phyloP scores from a whole-genome alignment of 2,888 invertebrate species.

The Eurytoma californica region DNA sequence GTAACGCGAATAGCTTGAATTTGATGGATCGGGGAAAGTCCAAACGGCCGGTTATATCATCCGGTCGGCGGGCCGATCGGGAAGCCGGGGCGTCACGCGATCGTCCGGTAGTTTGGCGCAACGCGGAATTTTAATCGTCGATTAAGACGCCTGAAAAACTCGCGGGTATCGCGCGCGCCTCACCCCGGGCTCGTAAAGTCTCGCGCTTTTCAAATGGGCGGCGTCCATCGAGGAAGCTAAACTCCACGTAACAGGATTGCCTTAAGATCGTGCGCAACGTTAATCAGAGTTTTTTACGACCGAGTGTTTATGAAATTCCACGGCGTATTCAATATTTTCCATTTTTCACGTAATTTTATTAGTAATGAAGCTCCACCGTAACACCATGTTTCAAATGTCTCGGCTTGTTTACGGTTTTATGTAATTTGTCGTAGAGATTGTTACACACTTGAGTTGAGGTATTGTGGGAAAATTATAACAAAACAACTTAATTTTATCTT shows the following conservation, averaged over 20 bases:
- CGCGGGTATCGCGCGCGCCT: neutral
- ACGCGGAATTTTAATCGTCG: neutral
- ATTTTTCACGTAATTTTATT: too few relatives aligned
- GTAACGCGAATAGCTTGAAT: conserved; percentile 55
- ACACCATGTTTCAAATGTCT: too few relatives aligned
- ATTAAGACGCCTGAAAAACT: conserved; percentile 14
- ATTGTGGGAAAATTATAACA: too few relatives aligned
- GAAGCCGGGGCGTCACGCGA: conserved; percentile 42
- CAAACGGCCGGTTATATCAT: conserved; percentile 60
- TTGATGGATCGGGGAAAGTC: conserved; percentile 68
- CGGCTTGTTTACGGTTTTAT: conserved; percentile 14
- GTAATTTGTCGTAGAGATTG: neutral
- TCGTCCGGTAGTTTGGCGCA: too few relatives aligned
- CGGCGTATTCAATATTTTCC: neutral
- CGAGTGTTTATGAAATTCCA: neutral
- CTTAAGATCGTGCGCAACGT: neutral
- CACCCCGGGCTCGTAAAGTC: neutral
- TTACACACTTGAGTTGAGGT: too few relatives aligned
- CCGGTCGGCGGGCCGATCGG: conserved; percentile 51
- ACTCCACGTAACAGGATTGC: neutral
- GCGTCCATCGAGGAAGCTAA: neutral
- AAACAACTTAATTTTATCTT: too few relatives aligned
- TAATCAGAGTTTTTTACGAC: conserved; percentile 1
- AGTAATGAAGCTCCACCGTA: too few relatives aligned
- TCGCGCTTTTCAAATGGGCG: neutral